Evolutionary conservation across 2,113 vertebrate genomes (phyloP).

Genomic region (Perca flavescens): DNA sequence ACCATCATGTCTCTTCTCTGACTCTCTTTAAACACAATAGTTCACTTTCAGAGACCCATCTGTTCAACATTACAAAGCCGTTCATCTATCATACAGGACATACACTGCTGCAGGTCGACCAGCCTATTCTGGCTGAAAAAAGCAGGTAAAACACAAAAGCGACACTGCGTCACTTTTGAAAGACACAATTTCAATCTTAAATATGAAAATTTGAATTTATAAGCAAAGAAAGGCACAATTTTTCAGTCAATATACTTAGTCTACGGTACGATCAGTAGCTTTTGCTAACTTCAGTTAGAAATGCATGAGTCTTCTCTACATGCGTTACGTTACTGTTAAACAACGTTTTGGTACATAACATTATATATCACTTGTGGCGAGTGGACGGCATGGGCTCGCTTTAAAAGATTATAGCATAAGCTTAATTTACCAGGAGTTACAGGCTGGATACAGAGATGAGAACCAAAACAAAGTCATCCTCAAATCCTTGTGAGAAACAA

Average conservation of each 20-base stretch:
- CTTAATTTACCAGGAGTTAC: neutral
- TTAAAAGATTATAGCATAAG: neutral
- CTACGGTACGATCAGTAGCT: neutral
- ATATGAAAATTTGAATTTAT: neutral
- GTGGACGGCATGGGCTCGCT: neutral
- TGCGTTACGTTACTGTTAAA: neutral
- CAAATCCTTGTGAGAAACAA: neutral
- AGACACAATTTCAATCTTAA: neutral
- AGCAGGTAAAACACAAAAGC: neutral
- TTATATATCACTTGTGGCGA: neutral
- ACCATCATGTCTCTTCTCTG: conserved; percentile 5
- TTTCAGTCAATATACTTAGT: neutral
- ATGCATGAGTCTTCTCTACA: neutral
- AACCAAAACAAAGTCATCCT: neutral
- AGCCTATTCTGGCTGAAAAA: neutral
- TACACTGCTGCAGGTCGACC: conserved; percentile 6
- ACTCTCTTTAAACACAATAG: neutral
- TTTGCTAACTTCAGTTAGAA: neutral
- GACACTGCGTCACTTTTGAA: neutral
- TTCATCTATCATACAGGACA: conserved; percentile 24
- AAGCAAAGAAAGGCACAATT: neutral
- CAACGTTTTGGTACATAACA: neutral
- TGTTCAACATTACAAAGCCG: conserved; percentile 56
- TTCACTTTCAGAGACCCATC: conserved; percentile 63
- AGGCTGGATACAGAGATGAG: neutral